Percentiles rank a stretch among this genome's conserved stretches.
phyloP scores from a whole-genome alignment of 2,113 vertebrate species.

The rat (Rattus norvegicus) region DNA sequence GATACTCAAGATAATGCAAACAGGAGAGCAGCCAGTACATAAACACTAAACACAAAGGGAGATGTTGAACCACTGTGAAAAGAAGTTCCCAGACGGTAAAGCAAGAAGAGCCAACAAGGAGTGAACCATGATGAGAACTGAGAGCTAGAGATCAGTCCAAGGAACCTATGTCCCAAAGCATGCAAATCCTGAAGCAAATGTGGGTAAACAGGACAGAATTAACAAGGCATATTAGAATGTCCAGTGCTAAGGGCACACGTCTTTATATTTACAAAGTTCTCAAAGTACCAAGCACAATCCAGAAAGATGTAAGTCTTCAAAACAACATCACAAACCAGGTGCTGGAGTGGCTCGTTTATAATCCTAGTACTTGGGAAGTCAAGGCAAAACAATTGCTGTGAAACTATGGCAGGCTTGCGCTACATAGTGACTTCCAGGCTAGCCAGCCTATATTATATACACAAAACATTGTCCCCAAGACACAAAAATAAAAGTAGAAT shows the following conservation, averaged over 20 bases:
- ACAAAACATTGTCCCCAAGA: not conserved
- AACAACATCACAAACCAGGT: not conserved
- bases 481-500: not conserved
- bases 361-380: not conserved
- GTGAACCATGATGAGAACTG: constrained; percentile 23
- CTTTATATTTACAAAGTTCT: not conserved
- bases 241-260: not conserved
- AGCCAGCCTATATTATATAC: not conserved
- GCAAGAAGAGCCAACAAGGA: not conserved
- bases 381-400: not conserved
- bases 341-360: not conserved
- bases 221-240: not conserved
- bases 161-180: not conserved
- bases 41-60: constrained; percentile 3
- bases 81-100: constrained; percentile 48
- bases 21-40: not conserved
- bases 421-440: not conserved
- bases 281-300: not conserved
- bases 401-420: not conserved
- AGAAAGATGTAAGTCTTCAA: not conserved
- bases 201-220: not conserved
- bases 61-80: constrained; percentile 13
- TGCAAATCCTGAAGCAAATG: not conserved
- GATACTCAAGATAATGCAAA: not conserved
- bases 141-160: not conserved